Percentiles rank a stretch among this genome's conserved stretches.
phyloP scores from a whole-genome alignment of 2,888 invertebrate species.

The Agrenia bidenticulata region DNA sequence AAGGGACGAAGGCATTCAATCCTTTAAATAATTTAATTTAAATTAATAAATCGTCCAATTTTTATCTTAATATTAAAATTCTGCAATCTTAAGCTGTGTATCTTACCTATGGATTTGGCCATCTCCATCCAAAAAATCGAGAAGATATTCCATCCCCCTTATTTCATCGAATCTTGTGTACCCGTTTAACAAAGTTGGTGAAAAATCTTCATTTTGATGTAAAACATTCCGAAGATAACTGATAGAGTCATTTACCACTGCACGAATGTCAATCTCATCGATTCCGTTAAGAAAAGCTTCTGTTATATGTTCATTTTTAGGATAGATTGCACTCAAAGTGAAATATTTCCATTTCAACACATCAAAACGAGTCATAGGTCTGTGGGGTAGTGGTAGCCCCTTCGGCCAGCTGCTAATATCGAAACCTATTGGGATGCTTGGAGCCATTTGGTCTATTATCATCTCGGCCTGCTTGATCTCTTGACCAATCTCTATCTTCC shows the following conservation, averaged over 20 bases:
- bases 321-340: constrained; percentile 77
- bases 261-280: constrained; percentile 68
- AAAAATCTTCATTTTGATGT: neutral
- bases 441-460: neutral
- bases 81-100: no score
- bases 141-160: constrained; percentile 79
- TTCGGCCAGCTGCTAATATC: constrained; percentile 68
- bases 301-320: constrained; percentile 76
- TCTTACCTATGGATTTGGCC: constrained; percentile 54
- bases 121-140: constrained; percentile 65
- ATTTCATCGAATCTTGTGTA: constrained; percentile 78
- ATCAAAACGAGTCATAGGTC: constrained; percentile 75
- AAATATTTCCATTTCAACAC: constrained; percentile 83
- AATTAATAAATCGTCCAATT: constrained; percentile 1
- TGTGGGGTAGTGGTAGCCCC: constrained; percentile 67
- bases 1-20: constrained; percentile 76
- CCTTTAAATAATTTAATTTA: constrained; percentile 57
- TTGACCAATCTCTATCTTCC: neutral
- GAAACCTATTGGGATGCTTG: constrained; percentile 17
- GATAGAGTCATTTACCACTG: constrained; percentile 14
- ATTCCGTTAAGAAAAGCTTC: constrained; percentile 65
- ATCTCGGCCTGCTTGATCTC: neutral
- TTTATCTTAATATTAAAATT: no score
- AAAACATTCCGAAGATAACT: neutral
- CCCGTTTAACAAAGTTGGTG: constrained; percentile 61